phyloP scores from a whole-genome alignment of 1,140 invertebrate genomes.

The Halotydeus destructor region DNA sequence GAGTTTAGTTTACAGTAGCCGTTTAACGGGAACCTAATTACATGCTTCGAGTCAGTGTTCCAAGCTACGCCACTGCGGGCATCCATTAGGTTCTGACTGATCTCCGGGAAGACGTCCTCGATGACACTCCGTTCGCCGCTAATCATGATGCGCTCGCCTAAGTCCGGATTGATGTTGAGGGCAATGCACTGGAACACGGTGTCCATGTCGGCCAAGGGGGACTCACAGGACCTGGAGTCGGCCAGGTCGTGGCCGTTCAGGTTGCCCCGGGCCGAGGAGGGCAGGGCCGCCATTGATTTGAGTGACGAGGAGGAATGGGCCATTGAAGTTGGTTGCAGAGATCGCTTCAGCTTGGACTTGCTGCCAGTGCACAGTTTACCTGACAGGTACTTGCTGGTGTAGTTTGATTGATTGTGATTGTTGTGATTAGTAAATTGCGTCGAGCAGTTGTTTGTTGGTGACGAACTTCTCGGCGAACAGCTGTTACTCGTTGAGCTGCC shows the following conservation, averaged over 20 bases:
- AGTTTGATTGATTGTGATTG: not conserved
- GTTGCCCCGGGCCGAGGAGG: no score
- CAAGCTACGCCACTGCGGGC: slow-evolving; percentile 53
- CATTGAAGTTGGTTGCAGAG: not conserved
- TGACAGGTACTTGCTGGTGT: not conserved
- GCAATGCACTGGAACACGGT: slow-evolving; percentile 56
- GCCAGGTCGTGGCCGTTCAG: no score
- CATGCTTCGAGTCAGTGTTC: slow-evolving; percentile 58
- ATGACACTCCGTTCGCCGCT: slow-evolving; percentile 27
- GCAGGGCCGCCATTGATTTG: slow-evolving; percentile 6
- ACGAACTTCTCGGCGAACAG: slow-evolving; percentile 6
- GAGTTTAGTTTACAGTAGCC: slow-evolving; percentile 81
- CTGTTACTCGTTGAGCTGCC: slow-evolving; percentile 2
- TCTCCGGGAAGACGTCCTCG: slow-evolving; percentile 54
- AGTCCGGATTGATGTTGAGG: slow-evolving; percentile 63
- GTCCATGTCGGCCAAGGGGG: slow-evolving; percentile 8
- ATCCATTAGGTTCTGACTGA: slow-evolving; percentile 58
- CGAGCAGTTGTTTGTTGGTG: not conserved
- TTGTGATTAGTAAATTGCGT: not conserved
- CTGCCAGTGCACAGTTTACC: no score
- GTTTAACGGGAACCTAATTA: slow-evolving; percentile 72
- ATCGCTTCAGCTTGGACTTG: not conserved
- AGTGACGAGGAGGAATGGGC: not conserved
- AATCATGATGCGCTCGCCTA: slow-evolving; percentile 37
- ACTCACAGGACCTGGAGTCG: no score